Percentiles rank a stretch among this genome's conserved stretches.
phyloP scores from a whole-genome alignment of 1,140 invertebrate species.

The Euura lappo region DNA sequence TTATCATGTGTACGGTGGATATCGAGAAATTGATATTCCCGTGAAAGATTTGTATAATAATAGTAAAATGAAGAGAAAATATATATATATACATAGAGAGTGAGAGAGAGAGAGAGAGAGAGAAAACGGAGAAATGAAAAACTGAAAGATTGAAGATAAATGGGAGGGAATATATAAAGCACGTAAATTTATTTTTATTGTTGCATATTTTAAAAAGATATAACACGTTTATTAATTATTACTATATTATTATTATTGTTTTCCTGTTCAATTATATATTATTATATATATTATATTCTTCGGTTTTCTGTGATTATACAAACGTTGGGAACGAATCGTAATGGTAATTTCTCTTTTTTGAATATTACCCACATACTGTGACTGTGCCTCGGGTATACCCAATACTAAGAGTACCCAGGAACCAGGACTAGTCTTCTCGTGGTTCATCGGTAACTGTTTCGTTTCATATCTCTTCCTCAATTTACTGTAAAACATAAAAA shows the following conservation, averaged over 20 bases:
- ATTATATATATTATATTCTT: background rate
- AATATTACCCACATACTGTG: background rate
- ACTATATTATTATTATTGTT: background rate
- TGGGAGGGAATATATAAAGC: background rate
- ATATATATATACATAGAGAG: no score
- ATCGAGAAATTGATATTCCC: background rate
- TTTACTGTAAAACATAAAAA: no score
- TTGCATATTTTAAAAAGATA: background rate
- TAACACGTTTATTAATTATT: background rate
- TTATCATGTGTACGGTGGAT: no score
- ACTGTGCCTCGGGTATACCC: constrained; percentile 6
- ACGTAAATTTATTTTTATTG: background rate
- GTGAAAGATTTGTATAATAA: no score
- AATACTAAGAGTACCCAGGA: background rate
- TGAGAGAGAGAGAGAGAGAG: background rate
- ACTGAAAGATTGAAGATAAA: background rate
- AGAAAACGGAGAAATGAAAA: no score
- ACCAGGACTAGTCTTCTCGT: background rate
- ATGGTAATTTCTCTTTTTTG: background rate
- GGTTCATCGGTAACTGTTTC: no score
- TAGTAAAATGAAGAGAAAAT: no score
- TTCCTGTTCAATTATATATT: background rate
- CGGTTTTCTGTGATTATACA: constrained; percentile 2
- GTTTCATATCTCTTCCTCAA: no score
- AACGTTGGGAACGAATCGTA: background rate